Evolutionary conservation across 2,888 invertebrate genomes (phyloP).

Genomic region (Tachina fera): DNA sequence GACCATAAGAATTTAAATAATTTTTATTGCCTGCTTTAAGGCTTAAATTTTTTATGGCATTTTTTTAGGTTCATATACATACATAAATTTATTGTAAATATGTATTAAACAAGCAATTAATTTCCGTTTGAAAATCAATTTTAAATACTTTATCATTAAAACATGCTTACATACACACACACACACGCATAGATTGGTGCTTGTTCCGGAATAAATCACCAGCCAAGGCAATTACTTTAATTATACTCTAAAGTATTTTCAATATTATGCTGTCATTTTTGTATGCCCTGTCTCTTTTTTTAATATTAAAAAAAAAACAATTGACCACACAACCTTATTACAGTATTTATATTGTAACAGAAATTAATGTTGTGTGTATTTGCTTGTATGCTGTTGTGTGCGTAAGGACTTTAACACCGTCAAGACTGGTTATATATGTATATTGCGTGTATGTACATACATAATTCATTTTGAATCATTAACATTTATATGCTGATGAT

Average conservation of each 20-base stretch:
- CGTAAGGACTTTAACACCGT: too few relatives aligned
- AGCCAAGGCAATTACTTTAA: constrained; percentile 71
- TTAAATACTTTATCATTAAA: constrained; percentile 57
- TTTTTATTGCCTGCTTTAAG: constrained; percentile 50
- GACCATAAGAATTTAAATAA: constrained; percentile 45
- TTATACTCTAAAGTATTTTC: constrained; percentile 70
- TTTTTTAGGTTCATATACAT: constrained; percentile 1
- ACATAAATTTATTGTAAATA: background rate
- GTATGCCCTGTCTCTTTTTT: constrained; percentile 28
- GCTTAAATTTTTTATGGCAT: constrained; percentile 23
- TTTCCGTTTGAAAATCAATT: constrained; percentile 69
- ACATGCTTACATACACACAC: background rate
- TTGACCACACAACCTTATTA: constrained; percentile 68
- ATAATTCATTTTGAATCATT: constrained; percentile 72
- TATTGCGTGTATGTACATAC: constrained; percentile 18
- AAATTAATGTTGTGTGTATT: constrained; percentile 56
- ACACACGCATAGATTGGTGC: constrained; percentile 35
- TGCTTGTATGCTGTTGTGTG: background rate
- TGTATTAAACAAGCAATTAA: constrained; percentile 63
- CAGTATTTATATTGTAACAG: constrained; percentile 61
- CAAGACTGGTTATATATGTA: too few relatives aligned
- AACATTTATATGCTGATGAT: constrained; percentile 74
- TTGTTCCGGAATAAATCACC: constrained; percentile 61
- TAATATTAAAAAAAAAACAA: constrained; percentile 52
- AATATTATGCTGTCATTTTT: constrained; percentile 53